These are phyloP conservation scores for Brachionus manjavacas DNA, from an alignment of 1,140 invertebrate species.

Conservation along the genomic window DNA sequence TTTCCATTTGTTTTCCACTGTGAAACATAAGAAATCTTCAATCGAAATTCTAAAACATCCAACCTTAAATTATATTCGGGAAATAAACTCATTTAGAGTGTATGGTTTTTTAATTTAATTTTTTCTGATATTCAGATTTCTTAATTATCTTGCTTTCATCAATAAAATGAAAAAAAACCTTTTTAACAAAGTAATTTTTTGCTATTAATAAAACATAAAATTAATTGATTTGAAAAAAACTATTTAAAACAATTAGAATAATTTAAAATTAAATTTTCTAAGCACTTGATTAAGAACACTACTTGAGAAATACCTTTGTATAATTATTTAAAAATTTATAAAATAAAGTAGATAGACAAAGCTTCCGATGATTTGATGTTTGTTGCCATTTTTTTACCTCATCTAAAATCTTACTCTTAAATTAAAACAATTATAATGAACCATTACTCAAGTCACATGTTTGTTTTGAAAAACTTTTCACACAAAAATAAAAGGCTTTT, in stretches of 20 bases:
- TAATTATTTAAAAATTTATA: neutral
- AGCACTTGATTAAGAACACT: neutral
- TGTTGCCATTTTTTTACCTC: neutral
- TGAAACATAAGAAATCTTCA: neutral
- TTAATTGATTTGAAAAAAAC: neutral
- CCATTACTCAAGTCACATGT: neutral
- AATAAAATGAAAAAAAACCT: neutral
- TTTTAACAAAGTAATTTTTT: neutral
- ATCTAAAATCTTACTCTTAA: neutral
- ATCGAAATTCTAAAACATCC: neutral
- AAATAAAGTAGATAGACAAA: neutral
- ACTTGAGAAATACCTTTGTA: neutral
- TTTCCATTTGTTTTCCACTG: neutral
- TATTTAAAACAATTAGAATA: neutral
- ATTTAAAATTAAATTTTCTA: neutral
- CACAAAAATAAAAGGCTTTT: neutral
- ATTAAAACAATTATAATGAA: neutral
- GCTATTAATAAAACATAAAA: neutral
- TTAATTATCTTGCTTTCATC: neutral
- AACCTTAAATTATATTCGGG: neutral
- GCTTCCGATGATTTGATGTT: neutral
- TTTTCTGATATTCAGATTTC: neutral
- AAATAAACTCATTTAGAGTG: neutral
- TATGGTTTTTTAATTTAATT: neutral
- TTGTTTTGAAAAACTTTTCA: neutral